Evolutionary conservation across 1,140 invertebrate species (phyloP).

Genomic region (Cyphomyrmex costatus): DNA sequence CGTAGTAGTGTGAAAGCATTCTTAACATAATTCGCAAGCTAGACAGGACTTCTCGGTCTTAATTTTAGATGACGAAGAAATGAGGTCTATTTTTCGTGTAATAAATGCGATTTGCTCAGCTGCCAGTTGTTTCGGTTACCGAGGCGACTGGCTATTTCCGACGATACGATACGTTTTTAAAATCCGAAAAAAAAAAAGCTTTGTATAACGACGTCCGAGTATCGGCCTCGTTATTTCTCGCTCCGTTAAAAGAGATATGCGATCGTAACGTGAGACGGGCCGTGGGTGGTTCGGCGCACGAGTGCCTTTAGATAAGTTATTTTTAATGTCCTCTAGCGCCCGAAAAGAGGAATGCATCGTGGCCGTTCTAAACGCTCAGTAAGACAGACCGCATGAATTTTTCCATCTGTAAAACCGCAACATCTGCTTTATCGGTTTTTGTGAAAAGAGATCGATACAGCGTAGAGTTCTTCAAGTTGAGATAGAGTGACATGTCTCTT

Average conservation of each 20-base stretch:
- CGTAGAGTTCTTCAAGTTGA: background rate
- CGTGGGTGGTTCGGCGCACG: slow-evolving; percentile 70
- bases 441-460: background rate
- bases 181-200: slow-evolving; percentile 55
- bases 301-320: slow-evolving; percentile 70
- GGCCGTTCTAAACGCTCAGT: slow-evolving; percentile 45
- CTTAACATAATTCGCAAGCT: slow-evolving; percentile 13
- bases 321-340: slow-evolving; percentile 72
- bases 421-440: background rate
- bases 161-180: slow-evolving; percentile 55
- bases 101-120: slow-evolving; percentile 56
- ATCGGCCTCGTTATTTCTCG: slow-evolving; percentile 29
- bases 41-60: slow-evolving; percentile 26
- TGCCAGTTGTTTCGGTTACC: slow-evolving; percentile 49
- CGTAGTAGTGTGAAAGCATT: background rate
- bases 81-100: slow-evolving; percentile 62
- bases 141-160: slow-evolving; percentile 63
- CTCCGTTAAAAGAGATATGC: slow-evolving; percentile 72
- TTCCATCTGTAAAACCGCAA: background rate
- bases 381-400: slow-evolving; percentile 34
- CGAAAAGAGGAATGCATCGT: slow-evolving; percentile 58
- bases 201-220: slow-evolving; percentile 31
- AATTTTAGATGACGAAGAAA: slow-evolving; percentile 60
- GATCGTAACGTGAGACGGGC: slow-evolving; percentile 73
- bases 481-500: slow-evolving; percentile 31